Percentiles rank a stretch among this genome's conserved stretches.
Evolutionary conservation across 1,140 invertebrate species (phyloP).

Genomic region (Zophobas morio): DNA sequence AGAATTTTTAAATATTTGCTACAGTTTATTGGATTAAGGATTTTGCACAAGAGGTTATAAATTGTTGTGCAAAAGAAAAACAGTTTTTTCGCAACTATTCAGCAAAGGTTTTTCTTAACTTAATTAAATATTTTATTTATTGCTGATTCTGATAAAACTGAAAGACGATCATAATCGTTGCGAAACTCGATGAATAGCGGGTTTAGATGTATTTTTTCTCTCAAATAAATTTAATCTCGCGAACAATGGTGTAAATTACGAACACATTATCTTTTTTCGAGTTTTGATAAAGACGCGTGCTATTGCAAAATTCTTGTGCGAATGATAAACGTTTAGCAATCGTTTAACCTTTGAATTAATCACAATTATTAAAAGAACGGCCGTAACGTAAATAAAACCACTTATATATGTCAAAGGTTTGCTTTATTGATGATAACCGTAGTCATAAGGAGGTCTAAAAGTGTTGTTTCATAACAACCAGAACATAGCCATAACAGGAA

Average conservation of each 20-base stretch:
- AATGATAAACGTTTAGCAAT: slow-evolving; percentile 52
- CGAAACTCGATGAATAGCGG: slow-evolving; percentile 19
- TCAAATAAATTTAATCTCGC: slow-evolving; percentile 28
- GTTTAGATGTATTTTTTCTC: slow-evolving; percentile 19
- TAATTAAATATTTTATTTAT: slow-evolving; percentile 8
- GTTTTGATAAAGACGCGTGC: slow-evolving; percentile 44
- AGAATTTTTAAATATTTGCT: slow-evolving; percentile 26
- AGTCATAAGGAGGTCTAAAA: slow-evolving; percentile 41
- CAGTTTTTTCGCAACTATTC: slow-evolving; percentile 3
- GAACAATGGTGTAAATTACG: slow-evolving; percentile 27
- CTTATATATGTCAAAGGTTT: slow-evolving; percentile 48
- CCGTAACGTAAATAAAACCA: slow-evolving; percentile 45
- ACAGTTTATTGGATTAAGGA: slow-evolving; percentile 25
- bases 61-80: slow-evolving; percentile 36
- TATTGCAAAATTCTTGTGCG: slow-evolving; percentile 52
- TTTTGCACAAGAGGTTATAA: slow-evolving; percentile 39
- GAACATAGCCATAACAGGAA: slow-evolving; percentile 42
- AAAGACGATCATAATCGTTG: slow-evolving; percentile 14
- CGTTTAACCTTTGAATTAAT: slow-evolving; percentile 51
- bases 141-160: background rate
- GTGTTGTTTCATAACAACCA: slow-evolving; percentile 28
- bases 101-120: background rate
- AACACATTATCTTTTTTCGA: slow-evolving; percentile 28
- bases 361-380: slow-evolving; percentile 43
- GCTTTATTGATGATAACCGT: slow-evolving; percentile 36